phyloP scores from a whole-genome alignment of 1,140 invertebrate species.

The Camponotus floridanus region DNA sequence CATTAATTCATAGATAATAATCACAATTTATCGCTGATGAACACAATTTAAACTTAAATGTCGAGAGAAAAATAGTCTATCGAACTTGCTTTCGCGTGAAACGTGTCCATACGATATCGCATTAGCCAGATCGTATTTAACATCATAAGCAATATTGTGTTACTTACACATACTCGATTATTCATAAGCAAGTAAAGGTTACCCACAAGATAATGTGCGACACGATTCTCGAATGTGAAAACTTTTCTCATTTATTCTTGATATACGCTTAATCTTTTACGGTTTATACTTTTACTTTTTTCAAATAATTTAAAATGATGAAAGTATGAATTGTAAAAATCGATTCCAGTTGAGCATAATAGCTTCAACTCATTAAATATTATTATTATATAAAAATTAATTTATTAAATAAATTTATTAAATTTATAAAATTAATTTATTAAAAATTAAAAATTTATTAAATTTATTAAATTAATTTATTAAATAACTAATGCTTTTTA shows the following conservation, averaged over 20 bases:
- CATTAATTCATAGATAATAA: conserved; percentile 10
- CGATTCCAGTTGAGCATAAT: too few species aligned
- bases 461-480: not conserved
- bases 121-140: conserved; percentile 29
- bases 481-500: not conserved
- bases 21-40: not conserved
- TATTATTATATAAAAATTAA: too few species aligned
- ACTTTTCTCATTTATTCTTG: conserved; percentile 6
- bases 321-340: not conserved
- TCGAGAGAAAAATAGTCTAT: conserved; percentile 19
- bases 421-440: too few species aligned
- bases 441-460: too few species aligned
- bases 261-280: not conserved
- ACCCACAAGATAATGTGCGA: conserved; percentile 8
- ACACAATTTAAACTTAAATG: conserved; percentile 29
- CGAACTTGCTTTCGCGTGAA: conserved; percentile 6
- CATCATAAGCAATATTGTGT: conserved; percentile 23
- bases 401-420: conserved; percentile 1
- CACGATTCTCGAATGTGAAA: not conserved
- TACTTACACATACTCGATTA: conserved; percentile 21
- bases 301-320: not conserved
- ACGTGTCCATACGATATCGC: conserved; percentile 5
- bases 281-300: too few species aligned
- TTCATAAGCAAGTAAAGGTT: conserved; percentile 29
- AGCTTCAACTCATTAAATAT: not conserved